Evolutionary conservation across 2,888 invertebrate species (phyloP).

Genomic region (Phragmatobia fuliginosa): DNA sequence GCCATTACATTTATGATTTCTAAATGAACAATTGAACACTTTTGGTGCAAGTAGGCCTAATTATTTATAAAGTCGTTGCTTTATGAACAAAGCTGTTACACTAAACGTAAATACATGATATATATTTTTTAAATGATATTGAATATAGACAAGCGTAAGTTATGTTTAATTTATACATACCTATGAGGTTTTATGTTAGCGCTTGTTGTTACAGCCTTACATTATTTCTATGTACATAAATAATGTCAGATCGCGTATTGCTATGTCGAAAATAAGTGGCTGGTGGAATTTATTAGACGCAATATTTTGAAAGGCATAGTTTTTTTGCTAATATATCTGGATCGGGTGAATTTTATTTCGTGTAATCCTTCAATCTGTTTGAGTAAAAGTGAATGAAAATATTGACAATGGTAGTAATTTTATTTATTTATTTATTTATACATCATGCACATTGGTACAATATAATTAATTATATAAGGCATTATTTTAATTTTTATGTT

Average conservation of each 20-base stretch:
- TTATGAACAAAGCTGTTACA: conserved; percentile 34
- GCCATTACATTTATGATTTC: conserved; percentile 23
- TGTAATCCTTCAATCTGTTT: background rate
- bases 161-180: conserved; percentile 30
- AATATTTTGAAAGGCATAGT: background rate
- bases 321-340: background rate
- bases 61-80: conserved; percentile 33
- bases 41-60: conserved; percentile 50
- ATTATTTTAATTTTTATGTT: no score
- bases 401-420: no score
- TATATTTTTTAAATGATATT: conserved; percentile 49
- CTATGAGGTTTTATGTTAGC: conserved; percentile 28
- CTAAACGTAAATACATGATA: conserved; percentile 46
- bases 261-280: background rate
- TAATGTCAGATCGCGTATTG: conserved; percentile 1
- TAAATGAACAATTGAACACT: conserved; percentile 24
- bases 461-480: no score
- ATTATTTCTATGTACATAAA: background rate
- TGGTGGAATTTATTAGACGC: background rate
- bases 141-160: conserved; percentile 28
- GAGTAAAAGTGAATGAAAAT: background rate
- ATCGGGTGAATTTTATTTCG: background rate
- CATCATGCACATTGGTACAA: no score
- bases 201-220: conserved; percentile 8
- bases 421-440: no score